These are phyloP conservation scores for Rhadinocentrus ornatus DNA, from an alignment of 2,797 vertebrate genomes.

Conservation along the genomic window DNA sequence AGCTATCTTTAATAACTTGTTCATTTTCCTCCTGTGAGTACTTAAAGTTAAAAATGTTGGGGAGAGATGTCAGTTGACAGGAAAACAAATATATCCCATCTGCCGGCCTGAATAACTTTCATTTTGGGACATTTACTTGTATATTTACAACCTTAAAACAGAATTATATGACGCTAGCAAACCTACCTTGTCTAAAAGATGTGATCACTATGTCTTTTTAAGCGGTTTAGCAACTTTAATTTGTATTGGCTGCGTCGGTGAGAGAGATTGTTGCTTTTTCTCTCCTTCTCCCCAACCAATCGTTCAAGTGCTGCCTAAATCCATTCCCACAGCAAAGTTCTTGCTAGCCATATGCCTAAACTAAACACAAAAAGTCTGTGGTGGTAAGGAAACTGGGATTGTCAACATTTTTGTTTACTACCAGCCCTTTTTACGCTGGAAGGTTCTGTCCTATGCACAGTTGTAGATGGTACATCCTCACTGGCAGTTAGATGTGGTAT, in stretches of 20 bases:
- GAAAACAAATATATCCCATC: constrained; percentile 27
- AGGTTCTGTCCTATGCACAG: background rate
- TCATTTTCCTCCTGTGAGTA: background rate
- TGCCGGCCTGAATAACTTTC: constrained; percentile 12
- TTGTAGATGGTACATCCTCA: background rate
- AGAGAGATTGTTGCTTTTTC: background rate
- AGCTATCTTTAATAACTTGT: constrained; percentile 26
- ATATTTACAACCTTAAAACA: background rate
- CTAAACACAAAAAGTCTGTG: background rate
- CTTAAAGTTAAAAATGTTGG: background rate
- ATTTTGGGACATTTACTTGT: background rate
- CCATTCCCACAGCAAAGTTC: background rate
- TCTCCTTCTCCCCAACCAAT: background rate
- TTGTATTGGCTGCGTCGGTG: background rate
- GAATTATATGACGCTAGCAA: background rate
- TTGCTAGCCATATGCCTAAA: background rate
- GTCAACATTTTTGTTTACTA: background rate
- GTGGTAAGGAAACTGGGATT: background rate
- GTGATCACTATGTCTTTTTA: background rate
- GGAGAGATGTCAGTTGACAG: constrained; percentile 24
- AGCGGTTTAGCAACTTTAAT: background rate
- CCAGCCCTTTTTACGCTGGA: background rate
- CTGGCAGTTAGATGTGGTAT: background rate
- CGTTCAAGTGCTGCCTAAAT: background rate
- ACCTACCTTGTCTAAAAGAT: background rate